Base-by-base conservation (phyloP, 2,797 vertebrate species). In the Zenarchopterus dispar region DNA sequence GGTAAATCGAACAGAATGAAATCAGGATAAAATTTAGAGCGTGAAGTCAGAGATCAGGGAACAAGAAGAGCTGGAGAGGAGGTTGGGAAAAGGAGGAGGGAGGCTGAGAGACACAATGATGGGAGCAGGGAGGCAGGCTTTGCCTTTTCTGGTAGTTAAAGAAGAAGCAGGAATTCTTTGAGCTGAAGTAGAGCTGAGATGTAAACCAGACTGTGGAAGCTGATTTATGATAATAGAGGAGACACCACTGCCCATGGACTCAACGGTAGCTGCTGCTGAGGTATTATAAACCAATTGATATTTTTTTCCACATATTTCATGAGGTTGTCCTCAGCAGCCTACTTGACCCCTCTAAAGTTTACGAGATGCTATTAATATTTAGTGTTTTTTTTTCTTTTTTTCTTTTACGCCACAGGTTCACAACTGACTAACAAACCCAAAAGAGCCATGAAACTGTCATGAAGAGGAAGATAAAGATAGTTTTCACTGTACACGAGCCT, bases 61-160 rank as follows among this genome's bases (percentile, higher is more conserved):
- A 61, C 63, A 54, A 64, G 65, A 55, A 61, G 50, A 62, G 56
- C 63, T 73, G 70, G 62, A 75, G 52, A 19, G 3, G 11, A n/a
- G 24, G 6, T 48, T 33, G 81, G 55, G 54, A n/a, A n/a, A n/a
- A 70, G 77, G 64, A 67, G 78, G 66, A 78, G 77, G 67, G 58
- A 84, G 73, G 53, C 46, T 67, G 58, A n/a, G 65, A 61, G 33
- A 78, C 54, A 59, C 53, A 44, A 70, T 41, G 55, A 67, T 56
- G 54, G 57, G 76, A 82, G 62, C 58, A 57, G 47, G 84, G 85
- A 85, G 88, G 90, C 91, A 85, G 91, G 91, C 93, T 94, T 97
- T 97, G 91, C 96, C 94, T 96, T 97, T 96, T 95, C 95, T 96
- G 95, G 95, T 95, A 96, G 95, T 95, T 86, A 83, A 94, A 93